Base-by-base conservation (phyloP, 2,113 vertebrate species). In the Lampris megalopsis region DNA sequence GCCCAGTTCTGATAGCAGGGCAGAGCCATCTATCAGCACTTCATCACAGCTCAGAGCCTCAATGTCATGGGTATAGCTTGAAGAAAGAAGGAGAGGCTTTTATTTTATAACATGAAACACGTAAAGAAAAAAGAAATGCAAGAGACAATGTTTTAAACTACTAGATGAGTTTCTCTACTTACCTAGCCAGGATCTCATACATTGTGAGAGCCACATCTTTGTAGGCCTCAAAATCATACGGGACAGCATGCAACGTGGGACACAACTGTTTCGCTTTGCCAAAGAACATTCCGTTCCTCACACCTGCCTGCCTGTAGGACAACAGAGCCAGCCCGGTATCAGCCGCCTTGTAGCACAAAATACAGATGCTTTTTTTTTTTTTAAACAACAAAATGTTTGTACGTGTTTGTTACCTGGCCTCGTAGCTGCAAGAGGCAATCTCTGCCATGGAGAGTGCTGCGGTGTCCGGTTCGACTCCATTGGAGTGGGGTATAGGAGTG, bases 41-140 rank as follows among this genome's bases (percentile, higher is more conserved):
- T 99, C 98, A 68, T 99, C 98, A 86, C 98, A 99, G 90, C 98
- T 99, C 76, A 99, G 95, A 61, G 98, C 98, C 92, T 99, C 98
- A 1, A 99, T 99, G 89, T 96, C 95, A 52, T 96, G 95, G 67
- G 97, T 98, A 86, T 98, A 99, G 93, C 98, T 99, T 75, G 5
- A 85, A 68, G 75, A 71, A 75, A 78, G 2, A 73, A 49, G 53
- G 53, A 54, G 2, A 38, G 47, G 42, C 10, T n/a, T 9, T 4
- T 41, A 6, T 57, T 1, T 45, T 1, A 11, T 37, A 24, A 24
- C 24, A 24, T 24, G 24, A 24, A 24, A 24, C 24, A 24, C 24
- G 24, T 40, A 57, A n/a, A n/a, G 40, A 63, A 41, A 3, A 52
- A 50, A 6, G 11, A 58, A 35, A 54, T 13, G 59, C 38, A 6